phyloP scores from a whole-genome alignment of 2,113 vertebrate genomes.

The Cacatua alba region DNA sequence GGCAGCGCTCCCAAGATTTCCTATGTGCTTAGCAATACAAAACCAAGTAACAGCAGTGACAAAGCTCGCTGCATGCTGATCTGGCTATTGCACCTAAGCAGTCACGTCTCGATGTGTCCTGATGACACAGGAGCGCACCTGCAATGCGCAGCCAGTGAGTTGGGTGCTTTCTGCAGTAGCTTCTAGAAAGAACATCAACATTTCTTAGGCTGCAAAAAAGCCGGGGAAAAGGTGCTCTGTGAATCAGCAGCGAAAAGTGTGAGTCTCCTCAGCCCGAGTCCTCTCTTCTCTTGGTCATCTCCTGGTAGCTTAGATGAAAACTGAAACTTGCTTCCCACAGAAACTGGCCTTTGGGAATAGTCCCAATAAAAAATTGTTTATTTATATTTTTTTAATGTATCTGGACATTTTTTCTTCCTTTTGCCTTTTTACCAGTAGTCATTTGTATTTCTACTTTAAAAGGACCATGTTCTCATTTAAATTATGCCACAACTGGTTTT shows the following conservation, averaged over 20 bases:
- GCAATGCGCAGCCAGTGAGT: not conserved
- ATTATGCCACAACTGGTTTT: not conserved
- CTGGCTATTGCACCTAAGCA: not conserved
- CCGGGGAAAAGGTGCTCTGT: not conserved
- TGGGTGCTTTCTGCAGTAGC: not conserved
- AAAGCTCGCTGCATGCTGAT: accelerated
- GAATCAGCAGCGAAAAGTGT: not conserved
- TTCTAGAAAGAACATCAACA: not conserved
- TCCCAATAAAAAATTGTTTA: not conserved
- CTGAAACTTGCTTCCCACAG: not conserved
- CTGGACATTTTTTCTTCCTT: not conserved
- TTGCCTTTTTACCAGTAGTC: not conserved
- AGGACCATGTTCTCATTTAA: not conserved
- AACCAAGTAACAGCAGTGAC: not conserved
- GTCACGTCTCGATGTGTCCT: accelerated
- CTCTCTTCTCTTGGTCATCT: not conserved
- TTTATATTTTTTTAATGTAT: not conserved
- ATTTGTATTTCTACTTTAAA: not conserved
- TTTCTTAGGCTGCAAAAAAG: not conserved
- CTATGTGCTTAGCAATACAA: not conserved
- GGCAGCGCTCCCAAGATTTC: not conserved
- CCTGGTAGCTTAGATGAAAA: not conserved
- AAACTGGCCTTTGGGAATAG: not conserved
- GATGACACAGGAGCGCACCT: not conserved
- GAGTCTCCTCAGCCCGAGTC: not conserved